Base-by-base conservation (phyloP, 2,797 vertebrate species). In the Coregonus sp. region DNA sequence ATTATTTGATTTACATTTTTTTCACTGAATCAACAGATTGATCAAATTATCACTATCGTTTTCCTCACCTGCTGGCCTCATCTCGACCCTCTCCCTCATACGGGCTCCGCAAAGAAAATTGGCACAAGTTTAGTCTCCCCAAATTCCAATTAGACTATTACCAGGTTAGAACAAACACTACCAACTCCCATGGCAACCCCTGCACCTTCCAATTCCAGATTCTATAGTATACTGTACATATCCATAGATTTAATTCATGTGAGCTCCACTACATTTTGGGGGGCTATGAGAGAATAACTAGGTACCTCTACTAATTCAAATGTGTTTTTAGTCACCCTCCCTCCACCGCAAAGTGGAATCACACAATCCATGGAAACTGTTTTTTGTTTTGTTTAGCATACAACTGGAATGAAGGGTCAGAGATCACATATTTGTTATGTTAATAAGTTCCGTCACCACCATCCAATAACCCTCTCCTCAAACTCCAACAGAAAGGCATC, bases 61-160 rank as follows among this genome's bases (percentile, higher is more conserved):
- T 71, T 86, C 82, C 88, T 90, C 87, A 90, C 88, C 88, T 90
- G 86, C 87, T 85, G 84, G 85, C 86, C 86, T 90, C 87, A 86
- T 90, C 87, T 73, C 63, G 87, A 81, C 85, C 81, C 85, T 90
- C 86, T 82, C 88, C 86, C 83, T 90, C 88, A 88, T 87, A 84
- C 25, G 87, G 81, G 79, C 84, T 90, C 88, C 88, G 88, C 88
- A 86, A 88, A 90, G 84, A 83, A 87, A 88, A 90, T 81, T 85
- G 83, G 76, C 80, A 88, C 81, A 90, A 88, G 87, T 88, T 90
- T 87, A 90, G 87, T 83, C 14, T 75, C 80, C 78, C 81, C 68
- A 70, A 84, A 29, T n/a, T 70, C 74, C 31, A 47, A 70, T 54
- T 18, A 54, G 54, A 56, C 47, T 77, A 65, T 25, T 33, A 76